Base-by-base conservation (phyloP, 2,797 vertebrate genomes). In the Poecilia velifera region DNA sequence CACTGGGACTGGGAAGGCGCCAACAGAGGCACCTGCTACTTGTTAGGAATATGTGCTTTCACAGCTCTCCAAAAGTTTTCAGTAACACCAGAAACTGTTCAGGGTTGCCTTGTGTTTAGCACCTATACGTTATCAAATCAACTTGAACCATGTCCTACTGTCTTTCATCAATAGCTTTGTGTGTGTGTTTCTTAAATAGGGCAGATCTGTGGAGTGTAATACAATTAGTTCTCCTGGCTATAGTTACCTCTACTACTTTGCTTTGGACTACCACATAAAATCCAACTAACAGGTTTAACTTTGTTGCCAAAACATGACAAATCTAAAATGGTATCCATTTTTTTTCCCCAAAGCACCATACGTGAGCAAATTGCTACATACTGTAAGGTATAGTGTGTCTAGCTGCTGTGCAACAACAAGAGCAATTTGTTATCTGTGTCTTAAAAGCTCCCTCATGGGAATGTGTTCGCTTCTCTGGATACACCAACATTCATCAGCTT, bases 341-440 rank as follows among this genome's bases (percentile, higher is more conserved):
- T 2, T 66, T 39, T 39, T 16, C 20, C 36, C 43, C 36, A 66
- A 12, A 66, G 34, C 34, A 12, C 34, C 20, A 39, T 79, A 59
- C 72, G 74, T 22, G 28, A 76, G 72, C 70, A 82, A 87, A 87
- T 72, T 64, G 53, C 49, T 70, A 72, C 64, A 86, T 55, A n/a
- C 53, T n/a, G 25, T 0, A 22, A 59, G 62, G 73, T 46, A 62
- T 72, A 70, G 64, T 74, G 76, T 41, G 77, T 78, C 76, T 72
- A 57, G 68, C 39, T 76, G 72, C 77, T 72, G 25, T 45, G 68
- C 74, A 84, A 87, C 87, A 82, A 85, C 85, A 76, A 53, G 8
- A 72, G 78, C 85, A 81, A 80, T 80, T 77, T 80, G 82, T 87
- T 84, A 89, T 86, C 78, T 90, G 78, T 72, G 84, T 84, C 78